Conservation (phyloP, 2,113 vertebrate genomes). For the Atractosteus spatula region DNA sequence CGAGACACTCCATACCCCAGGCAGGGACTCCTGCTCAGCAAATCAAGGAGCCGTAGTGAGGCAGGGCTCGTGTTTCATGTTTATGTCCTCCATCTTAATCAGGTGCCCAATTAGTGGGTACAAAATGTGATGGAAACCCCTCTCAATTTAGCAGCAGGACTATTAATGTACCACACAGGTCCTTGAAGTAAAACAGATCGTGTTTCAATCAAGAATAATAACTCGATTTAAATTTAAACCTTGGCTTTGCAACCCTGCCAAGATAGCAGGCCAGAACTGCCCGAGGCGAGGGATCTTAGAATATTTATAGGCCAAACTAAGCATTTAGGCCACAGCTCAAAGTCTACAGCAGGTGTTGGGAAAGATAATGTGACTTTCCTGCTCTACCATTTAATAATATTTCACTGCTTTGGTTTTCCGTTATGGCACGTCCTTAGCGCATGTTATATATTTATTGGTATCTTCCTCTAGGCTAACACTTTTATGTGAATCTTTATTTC, state of each 20-base stretch:
- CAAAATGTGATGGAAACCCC: constrained; percentile 15
- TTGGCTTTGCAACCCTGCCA: background rate
- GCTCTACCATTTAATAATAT: too few relatives aligned
- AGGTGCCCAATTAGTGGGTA: constrained; percentile 1
- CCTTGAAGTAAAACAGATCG: constrained; percentile 1
- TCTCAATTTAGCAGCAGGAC: constrained; percentile 7
- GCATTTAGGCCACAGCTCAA: background rate
- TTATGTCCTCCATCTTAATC: background rate
- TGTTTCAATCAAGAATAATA: constrained; percentile 11
- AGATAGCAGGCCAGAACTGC: background rate
- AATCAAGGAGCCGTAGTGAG: background rate
- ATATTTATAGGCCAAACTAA: constrained; percentile 1
- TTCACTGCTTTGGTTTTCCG: too few relatives aligned
- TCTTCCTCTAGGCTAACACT: too few relatives aligned
- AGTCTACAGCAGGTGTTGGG: constrained; percentile 10
- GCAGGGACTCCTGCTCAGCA: too few relatives aligned
- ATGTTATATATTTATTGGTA: too few relatives aligned
- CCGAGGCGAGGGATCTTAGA: background rate
- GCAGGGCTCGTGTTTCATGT: background rate
- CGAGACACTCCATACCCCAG: background rate
- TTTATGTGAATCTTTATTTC: too few relatives aligned
- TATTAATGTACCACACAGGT: background rate
- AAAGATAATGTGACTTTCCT: background rate
- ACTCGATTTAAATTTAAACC: background rate
- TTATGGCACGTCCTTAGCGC: too few relatives aligned